Evolutionary conservation across 2,888 invertebrate species (phyloP).

Genomic region (Cataglyphis altisquamis): DNA sequence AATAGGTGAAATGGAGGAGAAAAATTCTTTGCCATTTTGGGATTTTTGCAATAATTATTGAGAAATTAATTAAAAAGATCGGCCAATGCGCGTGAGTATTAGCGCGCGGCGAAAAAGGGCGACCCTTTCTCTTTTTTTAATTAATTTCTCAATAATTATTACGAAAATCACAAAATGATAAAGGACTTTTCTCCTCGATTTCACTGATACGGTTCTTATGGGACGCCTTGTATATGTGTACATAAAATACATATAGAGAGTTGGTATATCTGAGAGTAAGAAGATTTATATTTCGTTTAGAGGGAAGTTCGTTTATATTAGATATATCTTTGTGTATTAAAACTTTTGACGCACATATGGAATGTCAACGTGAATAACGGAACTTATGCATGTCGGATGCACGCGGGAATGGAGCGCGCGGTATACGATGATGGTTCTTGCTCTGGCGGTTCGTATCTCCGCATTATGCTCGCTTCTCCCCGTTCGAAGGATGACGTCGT

Average conservation of each 20-base stretch:
- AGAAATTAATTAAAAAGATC: too few relatives aligned
- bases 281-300: not conserved
- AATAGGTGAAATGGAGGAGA: too few relatives aligned
- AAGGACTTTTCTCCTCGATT: too few relatives aligned
- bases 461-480: slow-evolving; percentile 74
- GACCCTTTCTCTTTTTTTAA: too few relatives aligned
- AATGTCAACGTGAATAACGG: not conserved
- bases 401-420: slow-evolving; percentile 31
- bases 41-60: too few relatives aligned
- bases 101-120: too few relatives aligned
- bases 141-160: too few relatives aligned
- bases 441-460: slow-evolving; percentile 73
- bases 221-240: not conserved
- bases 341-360: not conserved
- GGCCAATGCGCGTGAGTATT: too few relatives aligned
- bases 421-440: slow-evolving; percentile 65
- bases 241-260: not conserved
- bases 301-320: not conserved
- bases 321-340: not conserved
- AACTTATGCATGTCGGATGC: not conserved
- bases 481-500: slow-evolving; percentile 79
- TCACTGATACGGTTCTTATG: too few relatives aligned
- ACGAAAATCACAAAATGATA: too few relatives aligned
- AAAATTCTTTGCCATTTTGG: too few relatives aligned
- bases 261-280: not conserved